phyloP scores from a whole-genome alignment of 2,888 invertebrate genomes.

The Archips crataeganus region DNA sequence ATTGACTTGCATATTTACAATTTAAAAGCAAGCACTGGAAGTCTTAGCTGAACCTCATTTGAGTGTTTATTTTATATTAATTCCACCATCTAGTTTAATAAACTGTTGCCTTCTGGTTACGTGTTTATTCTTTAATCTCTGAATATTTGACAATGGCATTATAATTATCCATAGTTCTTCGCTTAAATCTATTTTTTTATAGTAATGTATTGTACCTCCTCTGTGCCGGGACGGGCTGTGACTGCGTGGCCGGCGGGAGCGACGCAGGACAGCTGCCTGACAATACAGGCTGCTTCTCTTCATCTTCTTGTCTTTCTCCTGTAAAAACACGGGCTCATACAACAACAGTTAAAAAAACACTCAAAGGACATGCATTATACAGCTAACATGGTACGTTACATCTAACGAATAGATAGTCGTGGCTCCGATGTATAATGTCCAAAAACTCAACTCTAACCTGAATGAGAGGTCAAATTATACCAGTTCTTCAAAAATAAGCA shows the following conservation, averaged over 20 bases:
- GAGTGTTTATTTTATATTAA: too few relatives aligned
- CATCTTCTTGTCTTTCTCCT: constrained; percentile 73
- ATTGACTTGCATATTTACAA: too few relatives aligned
- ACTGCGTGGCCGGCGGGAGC: constrained; percentile 69
- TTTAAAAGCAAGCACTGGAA: too few relatives aligned
- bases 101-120: too few relatives aligned
- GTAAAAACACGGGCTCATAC: constrained; percentile 1
- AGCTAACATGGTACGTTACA: too few relatives aligned
- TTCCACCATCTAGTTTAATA: not conserved
- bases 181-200: not conserved
- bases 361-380: too few relatives aligned
- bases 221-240: constrained; percentile 80
- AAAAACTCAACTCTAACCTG: too few relatives aligned
- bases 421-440: too few relatives aligned
- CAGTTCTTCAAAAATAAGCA: too few relatives aligned
- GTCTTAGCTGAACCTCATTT: not conserved
- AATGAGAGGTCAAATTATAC: too few relatives aligned
- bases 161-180: not conserved
- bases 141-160: not conserved
- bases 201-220: constrained; percentile 70
- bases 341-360: not conserved
- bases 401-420: too few relatives aligned
- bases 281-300: constrained; percentile 62
- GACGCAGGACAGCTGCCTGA: constrained; percentile 81
- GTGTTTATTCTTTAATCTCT: not conserved